Evolutionary conservation across 2,888 invertebrate genomes (phyloP).

Genomic region (Rhorus exstirpatorius): DNA sequence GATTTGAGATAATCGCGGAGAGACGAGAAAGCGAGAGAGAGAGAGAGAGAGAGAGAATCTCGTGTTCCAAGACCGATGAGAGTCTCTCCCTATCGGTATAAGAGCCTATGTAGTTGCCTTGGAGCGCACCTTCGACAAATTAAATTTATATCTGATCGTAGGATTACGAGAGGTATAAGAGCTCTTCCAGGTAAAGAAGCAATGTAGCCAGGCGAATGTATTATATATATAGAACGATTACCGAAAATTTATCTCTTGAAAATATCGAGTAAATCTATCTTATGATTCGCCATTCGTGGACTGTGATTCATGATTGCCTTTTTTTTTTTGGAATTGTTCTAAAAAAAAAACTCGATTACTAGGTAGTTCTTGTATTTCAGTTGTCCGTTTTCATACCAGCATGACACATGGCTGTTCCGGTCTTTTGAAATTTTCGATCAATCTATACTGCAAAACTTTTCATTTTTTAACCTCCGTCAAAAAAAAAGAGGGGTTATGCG

Average conservation of each 20-base stretch:
- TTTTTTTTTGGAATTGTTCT: too few relatives aligned
- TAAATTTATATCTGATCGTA: constrained; percentile 71
- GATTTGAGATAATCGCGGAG: constrained; percentile 56
- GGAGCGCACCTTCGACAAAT: constrained; percentile 66
- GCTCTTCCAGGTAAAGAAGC: constrained; percentile 5
- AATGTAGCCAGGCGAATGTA: constrained; percentile 16
- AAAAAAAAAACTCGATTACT: too few relatives aligned
- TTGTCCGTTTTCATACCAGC: too few relatives aligned
- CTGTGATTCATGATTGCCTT: too few relatives aligned
- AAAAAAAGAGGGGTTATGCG: too few relatives aligned
- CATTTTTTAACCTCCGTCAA: too few relatives aligned
- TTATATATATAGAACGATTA: constrained; percentile 34
- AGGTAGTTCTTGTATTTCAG: too few relatives aligned
- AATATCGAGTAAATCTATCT: not conserved
- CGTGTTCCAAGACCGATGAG: constrained; percentile 37
- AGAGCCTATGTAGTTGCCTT: constrained; percentile 38
- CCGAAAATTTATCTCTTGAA: constrained; percentile 6
- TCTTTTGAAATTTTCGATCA: too few relatives aligned
- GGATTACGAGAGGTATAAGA: constrained; percentile 47
- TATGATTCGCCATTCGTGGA: not conserved
- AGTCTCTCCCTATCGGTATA: constrained; percentile 37
- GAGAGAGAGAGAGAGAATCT: constrained; percentile 29
- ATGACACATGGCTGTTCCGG: too few relatives aligned
- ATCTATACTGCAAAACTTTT: too few relatives aligned
- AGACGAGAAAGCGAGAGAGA: constrained; percentile 20